phyloP scores from a whole-genome alignment of 2,797 vertebrate species.

The Gymnopithys bicolor region DNA sequence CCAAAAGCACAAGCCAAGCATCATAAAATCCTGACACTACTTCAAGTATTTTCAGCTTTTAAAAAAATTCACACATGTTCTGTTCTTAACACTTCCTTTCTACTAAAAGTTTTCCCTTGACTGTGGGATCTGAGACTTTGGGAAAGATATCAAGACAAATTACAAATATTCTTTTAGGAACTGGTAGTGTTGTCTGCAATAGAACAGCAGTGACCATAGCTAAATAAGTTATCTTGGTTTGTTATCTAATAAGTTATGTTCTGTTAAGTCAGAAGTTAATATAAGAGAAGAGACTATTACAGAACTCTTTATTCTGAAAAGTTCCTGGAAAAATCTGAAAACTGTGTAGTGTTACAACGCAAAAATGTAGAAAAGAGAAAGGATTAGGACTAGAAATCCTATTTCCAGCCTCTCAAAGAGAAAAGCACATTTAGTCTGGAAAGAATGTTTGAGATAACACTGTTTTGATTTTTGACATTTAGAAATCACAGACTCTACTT shows the following conservation, averaged over 20 bases:
- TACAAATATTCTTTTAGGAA: background rate
- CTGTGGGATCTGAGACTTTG: background rate
- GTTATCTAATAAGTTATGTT: background rate
- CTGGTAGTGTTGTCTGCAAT: background rate
- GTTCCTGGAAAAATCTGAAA: background rate
- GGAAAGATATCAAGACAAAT: background rate
- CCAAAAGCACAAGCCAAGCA: background rate
- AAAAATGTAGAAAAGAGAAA: background rate
- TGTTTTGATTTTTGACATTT: conserved; percentile 16
- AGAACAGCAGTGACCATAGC: background rate
- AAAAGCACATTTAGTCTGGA: background rate
- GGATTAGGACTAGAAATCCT: background rate
- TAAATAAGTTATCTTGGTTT: background rate
- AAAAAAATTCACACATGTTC: background rate
- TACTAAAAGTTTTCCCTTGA: conserved; percentile 20
- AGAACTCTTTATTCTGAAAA: background rate
- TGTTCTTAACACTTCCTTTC: conserved; percentile 14
- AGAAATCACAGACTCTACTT: conserved; percentile 12
- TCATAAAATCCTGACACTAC: conserved; percentile 16
- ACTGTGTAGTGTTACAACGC: background rate
- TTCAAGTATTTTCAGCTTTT: conserved; percentile 16
- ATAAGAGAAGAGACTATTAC: background rate
- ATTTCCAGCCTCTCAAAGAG: background rate
- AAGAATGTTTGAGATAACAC: conserved; percentile 2
- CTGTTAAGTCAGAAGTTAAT: background rate